A percentile compares a stretch with the other conserved stretches of the same genome.
Evolutionary conservation across 2,797 vertebrate genomes (phyloP).

Genomic region (Anolis apletophallus): DNA sequence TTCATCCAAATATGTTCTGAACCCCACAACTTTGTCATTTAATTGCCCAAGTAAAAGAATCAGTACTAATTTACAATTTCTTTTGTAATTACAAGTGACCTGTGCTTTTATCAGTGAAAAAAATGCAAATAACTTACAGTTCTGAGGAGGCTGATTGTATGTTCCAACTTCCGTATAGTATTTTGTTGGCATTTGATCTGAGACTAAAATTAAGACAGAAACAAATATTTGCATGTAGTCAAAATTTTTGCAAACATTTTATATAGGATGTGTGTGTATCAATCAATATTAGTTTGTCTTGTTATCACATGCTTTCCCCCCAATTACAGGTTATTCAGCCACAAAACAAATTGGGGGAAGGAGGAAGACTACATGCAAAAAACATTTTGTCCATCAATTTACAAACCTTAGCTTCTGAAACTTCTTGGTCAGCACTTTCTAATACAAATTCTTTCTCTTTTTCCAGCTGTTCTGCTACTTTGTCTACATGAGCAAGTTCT

Average conservation of each 20-base stretch:
- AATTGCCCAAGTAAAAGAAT: neutral
- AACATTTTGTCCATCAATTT: constrained; percentile 41
- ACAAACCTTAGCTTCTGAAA: constrained; percentile 77
- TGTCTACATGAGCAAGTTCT: constrained; percentile 75
- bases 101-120: neutral
- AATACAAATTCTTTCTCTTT: constrained; percentile 72
- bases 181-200: constrained; percentile 73
- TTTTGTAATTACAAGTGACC: neutral
- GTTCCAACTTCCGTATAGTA: constrained; percentile 73
- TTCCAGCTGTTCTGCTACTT: constrained; percentile 73
- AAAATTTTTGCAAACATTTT: neutral
- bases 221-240: constrained; percentile 22
- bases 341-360: neutral
- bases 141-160: constrained; percentile 68
- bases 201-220: constrained; percentile 67
- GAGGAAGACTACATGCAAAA: neutral
- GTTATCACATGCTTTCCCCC: neutral
- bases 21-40: neutral
- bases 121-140: constrained; percentile 71
- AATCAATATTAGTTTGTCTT: neutral
- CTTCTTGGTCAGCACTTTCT: constrained; percentile 69
- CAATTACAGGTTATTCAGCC: neutral
- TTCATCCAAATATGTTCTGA: neutral
- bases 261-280: neutral
- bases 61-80: constrained; percentile 2